phyloP scores from a whole-genome alignment of 2,888 invertebrate genomes.

The Bombylius discolor region DNA sequence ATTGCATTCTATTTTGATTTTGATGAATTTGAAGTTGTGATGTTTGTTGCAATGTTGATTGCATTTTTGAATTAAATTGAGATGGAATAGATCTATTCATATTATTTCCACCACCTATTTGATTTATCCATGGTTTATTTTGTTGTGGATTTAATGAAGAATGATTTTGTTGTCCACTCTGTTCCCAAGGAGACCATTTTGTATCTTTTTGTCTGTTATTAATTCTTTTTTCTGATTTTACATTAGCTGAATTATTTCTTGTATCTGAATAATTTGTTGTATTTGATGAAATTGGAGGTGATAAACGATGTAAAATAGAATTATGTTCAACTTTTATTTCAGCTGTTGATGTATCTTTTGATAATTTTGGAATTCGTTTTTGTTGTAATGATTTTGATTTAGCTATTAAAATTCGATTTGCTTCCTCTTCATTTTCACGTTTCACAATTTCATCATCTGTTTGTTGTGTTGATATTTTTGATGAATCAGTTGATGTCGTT shows the following conservation, averaged over 20 bases:
- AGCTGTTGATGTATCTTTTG: slow-evolving; percentile 3
- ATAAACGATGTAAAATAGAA: slow-evolving; percentile 8
- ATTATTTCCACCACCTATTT: not conserved
- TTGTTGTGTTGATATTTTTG: not conserved
- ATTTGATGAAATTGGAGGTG: not conserved
- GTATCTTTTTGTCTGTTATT: slow-evolving; percentile 1
- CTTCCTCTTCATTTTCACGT: slow-evolving; percentile 30
- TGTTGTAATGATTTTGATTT: slow-evolving; percentile 4
- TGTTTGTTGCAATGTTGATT: slow-evolving; percentile 8
- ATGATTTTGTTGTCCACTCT: not conserved
- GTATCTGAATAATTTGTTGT: not conserved
- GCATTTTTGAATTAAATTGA: slow-evolving; percentile 9
- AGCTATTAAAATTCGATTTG: slow-evolving; percentile 18
- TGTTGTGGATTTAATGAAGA: not conserved
- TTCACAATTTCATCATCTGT: slow-evolving; percentile 25
- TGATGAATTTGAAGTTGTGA: slow-evolving; percentile 2
- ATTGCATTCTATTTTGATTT: slow-evolving; percentile 6
- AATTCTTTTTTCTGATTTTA: slow-evolving; percentile 4
- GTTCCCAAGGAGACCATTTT: slow-evolving; percentile 13
- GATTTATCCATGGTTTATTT: not conserved
- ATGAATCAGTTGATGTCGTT: too few species aligned
- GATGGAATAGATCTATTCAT: not conserved
- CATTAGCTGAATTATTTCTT: not conserved
- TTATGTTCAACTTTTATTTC: slow-evolving; percentile 10
- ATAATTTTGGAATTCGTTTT: slow-evolving; percentile 12